Evolutionary conservation across 2,113 vertebrate species (phyloP).

Genomic region (Anas platyrhynchos): DNA sequence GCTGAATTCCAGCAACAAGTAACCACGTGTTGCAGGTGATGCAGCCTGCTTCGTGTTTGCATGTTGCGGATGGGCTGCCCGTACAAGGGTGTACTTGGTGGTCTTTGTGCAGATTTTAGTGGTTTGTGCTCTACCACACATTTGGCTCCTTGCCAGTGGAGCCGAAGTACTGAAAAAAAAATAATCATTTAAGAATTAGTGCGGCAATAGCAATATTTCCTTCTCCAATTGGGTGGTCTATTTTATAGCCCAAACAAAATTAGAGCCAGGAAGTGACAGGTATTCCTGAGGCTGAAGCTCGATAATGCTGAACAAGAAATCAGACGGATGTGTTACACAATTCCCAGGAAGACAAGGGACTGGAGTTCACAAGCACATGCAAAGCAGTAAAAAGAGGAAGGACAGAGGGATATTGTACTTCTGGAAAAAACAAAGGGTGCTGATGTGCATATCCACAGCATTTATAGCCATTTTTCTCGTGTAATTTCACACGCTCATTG

Average conservation of each 20-base stretch:
- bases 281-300: conserved; percentile 48
- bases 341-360: not conserved
- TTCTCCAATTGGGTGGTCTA: conserved; percentile 50
- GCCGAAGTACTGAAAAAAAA: not conserved
- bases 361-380: not conserved
- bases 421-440: not conserved
- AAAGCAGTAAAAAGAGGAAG: not conserved
- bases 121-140: conserved; percentile 1
- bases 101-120: not conserved
- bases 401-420: not conserved
- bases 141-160: conserved; percentile 35
- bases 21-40: accelerated
- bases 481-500: not conserved
- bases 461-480: not conserved
- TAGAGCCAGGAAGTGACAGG: conserved; percentile 65
- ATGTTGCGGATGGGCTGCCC: not conserved
- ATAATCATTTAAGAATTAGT: conserved; percentile 50
- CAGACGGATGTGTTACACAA: not conserved
- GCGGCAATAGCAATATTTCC: conserved; percentile 61
- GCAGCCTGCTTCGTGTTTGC: not conserved
- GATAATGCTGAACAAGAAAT: not conserved
- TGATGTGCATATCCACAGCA: not conserved
- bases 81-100: not conserved
- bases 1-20: not conserved
- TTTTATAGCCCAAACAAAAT: conserved; percentile 57